Evolutionary conservation across 2,888 invertebrate genomes (phyloP).

Genomic region (Rhingia campestris): DNA sequence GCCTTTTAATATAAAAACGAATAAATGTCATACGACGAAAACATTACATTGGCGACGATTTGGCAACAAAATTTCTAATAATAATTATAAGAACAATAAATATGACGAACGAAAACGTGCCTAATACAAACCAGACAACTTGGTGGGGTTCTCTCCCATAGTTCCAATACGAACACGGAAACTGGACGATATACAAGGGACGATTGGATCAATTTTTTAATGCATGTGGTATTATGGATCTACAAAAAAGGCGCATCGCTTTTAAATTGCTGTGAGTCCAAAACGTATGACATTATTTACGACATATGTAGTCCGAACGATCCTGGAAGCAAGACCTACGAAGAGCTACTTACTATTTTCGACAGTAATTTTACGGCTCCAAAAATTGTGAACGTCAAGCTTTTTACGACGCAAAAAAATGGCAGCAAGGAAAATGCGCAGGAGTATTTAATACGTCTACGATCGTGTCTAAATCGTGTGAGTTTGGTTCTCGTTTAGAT

Average conservation of each 20-base stretch:
- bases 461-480: conserved; percentile 1
- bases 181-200: conserved; percentile 19
- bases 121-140: conserved; percentile 2
- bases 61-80: background rate
- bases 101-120: background rate
- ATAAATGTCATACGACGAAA: too few species aligned
- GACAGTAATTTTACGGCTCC: conserved; percentile 11
- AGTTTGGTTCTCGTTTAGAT: background rate
- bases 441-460: conserved; percentile 5
- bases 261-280: background rate
- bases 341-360: conserved; percentile 4
- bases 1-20: too few species aligned
- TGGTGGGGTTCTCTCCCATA: conserved; percentile 13
- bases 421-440: background rate
- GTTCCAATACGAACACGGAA: background rate
- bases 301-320: background rate
- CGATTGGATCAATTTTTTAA: conserved; percentile 16
- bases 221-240: background rate
- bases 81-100: background rate
- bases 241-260: conserved; percentile 10
- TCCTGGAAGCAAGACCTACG: background rate
- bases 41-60: conserved; percentile 6
- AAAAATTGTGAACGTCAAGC: conserved; percentile 1
- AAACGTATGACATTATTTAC: background rate
- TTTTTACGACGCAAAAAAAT: background rate